Base-by-base conservation (phyloP, 2,888 invertebrate species). In the Xylocampa areola region DNA sequence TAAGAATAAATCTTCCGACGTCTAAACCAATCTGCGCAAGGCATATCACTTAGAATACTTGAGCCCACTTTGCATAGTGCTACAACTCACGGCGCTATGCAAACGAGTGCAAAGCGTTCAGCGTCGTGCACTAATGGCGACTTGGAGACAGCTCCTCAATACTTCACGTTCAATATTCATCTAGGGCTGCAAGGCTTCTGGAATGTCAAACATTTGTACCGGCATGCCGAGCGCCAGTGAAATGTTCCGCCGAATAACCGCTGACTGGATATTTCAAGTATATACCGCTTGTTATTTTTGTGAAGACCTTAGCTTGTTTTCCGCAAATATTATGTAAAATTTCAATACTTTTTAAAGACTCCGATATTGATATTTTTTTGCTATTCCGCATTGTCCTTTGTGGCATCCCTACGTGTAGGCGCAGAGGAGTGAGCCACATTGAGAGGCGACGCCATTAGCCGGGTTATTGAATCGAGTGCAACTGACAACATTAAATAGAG, bases 111-210 rank as follows among this genome's bases (percentile, higher is more conserved):
- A 11, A n/a, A 25, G 30, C 19, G 23, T 14, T 6, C 25, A 35
- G 19, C 25, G 29, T 16, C 25, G 35, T 16, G 39, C 17, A 35
- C 45, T 65, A 47, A 65, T 55, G 40, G 21, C 17, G 25, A 10
- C 7, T 0, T 8, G n/a, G 35, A 30, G 17, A 4, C 41, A 19
- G 16, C 16, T 27, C 19, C 16, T 29, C 14, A 8, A 17, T 14
- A 29, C 36, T 27, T 25, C 36, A 23, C 8, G 27, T 4, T 30
- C 14, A 16, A 19, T 29, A 14, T 29, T 11, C 29, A n/a, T 6
- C n/a, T n/a, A 54, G 35, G 44, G 29, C 30, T 45, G 35, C 7
- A 23, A 27, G 25, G 6, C 1, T 17, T 4, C 21, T 7, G 14
- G 11, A 45, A 36, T 29, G 33, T 19, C 2, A 11, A 4, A 6